Conservation (phyloP, 2,113 vertebrate species). For the Mormoops blainvillei region DNA sequence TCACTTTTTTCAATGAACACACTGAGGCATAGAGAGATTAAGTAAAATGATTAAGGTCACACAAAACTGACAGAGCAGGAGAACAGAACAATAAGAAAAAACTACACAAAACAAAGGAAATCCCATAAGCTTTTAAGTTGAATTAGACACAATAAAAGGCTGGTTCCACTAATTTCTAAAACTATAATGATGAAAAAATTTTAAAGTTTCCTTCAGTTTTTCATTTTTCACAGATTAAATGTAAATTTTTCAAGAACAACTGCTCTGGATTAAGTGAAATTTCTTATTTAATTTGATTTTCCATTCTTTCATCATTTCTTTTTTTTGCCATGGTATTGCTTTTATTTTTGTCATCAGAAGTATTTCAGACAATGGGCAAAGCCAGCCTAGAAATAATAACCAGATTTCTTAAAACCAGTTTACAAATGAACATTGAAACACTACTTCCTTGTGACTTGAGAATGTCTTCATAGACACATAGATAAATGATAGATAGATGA, state of each 20-base stretch:
- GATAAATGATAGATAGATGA: neutral
- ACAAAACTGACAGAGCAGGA: neutral
- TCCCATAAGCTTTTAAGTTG: neutral
- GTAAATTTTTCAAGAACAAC: neutral
- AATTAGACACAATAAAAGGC: neutral
- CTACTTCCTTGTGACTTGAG: neutral
- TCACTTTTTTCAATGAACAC: neutral
- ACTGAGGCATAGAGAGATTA: neutral
- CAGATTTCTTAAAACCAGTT: neutral
- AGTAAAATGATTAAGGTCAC: neutral
- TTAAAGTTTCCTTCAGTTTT: neutral
- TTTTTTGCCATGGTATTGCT: conserved; percentile 4
- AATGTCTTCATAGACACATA: neutral
- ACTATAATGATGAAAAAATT: neutral
- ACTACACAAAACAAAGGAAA: conserved; percentile 31
- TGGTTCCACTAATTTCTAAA: neutral
- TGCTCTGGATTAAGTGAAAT: neutral
- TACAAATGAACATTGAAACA: neutral
- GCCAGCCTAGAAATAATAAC: conserved; percentile 37
- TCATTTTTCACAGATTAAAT: conserved; percentile 20
- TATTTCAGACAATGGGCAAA: conserved; percentile 34
- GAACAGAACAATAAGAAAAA: neutral
- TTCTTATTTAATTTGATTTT: conserved; percentile 50
- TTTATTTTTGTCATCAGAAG: conserved; percentile 34
- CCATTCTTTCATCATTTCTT: conserved; percentile 37